Conservation (phyloP, 2,888 invertebrate genomes). For the Scrobipalpa costella region DNA sequence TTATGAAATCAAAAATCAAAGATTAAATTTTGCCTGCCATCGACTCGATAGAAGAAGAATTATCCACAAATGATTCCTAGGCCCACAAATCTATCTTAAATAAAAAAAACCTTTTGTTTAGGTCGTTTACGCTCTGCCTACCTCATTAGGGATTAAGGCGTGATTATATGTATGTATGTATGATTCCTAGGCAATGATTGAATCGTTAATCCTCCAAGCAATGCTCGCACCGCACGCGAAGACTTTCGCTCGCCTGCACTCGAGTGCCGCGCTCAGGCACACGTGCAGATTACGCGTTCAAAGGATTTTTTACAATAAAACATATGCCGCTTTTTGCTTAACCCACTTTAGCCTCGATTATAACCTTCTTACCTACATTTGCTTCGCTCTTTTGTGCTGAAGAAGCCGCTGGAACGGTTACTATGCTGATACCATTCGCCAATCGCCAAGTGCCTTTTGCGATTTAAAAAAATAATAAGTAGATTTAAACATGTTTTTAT, state of each 20-base stretch:
- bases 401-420: slow-evolving; percentile 59
- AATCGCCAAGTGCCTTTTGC: slow-evolving; percentile 8
- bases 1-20: not conserved
- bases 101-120: no score
- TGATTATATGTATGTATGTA: no score
- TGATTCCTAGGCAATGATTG: not conserved
- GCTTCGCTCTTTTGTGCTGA: slow-evolving; percentile 69
- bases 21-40: not conserved
- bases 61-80: no score
- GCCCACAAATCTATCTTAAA: no score
- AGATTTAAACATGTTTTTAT: not conserved
- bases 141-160: no score
- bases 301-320: slow-evolving; percentile 78
- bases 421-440: slow-evolving; percentile 35
- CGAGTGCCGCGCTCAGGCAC: slow-evolving; percentile 46
- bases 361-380: slow-evolving; percentile 81
- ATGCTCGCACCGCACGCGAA: slow-evolving; percentile 50
- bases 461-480: slow-evolving; percentile 1
- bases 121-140: no score
- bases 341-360: slow-evolving; percentile 79
- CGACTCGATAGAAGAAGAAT: no score
- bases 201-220: not conserved
- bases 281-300: slow-evolving; percentile 73
- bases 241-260: slow-evolving; percentile 55
- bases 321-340: slow-evolving; percentile 80